Base-by-base conservation (phyloP, 2,113 vertebrate species). In the Micronycteris hirsuta region DNA sequence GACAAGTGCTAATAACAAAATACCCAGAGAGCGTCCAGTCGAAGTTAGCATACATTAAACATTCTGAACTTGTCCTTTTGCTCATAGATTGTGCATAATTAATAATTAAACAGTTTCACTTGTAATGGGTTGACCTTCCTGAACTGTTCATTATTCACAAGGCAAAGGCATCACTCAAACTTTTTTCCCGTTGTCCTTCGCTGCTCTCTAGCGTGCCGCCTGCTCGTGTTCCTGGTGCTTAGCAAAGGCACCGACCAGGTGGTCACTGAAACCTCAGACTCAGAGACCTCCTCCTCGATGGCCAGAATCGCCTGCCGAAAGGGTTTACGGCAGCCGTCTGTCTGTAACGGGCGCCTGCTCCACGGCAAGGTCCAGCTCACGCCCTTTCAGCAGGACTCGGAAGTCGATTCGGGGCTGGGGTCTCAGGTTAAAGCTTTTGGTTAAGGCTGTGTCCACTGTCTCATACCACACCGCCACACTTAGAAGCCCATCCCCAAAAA, bases 111-210 rank as follows among this genome's bases (percentile, higher is more conserved):
- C 98, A 98, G 98, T 97, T 99, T 98, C 98, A 90, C 92, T 99
- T 99, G 99, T 99, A 99, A 99, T 99, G 99, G 99, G 98, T 99
- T 99, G 99, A 99, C 99, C 99, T 98, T 98, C 98, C 97, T 99
- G 99, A 99, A 99, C 99, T 98, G 97, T 99, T 99, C 99, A 99
- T 99, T 99, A 99, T 98, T 99, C 99, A 99, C 98, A 97, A 98
- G 98, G 99, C 98, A 98, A 98, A 98, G 97, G 98, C 99, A 99
- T 99, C 99, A 99, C 98, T 99, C 99, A 99, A 98, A 99, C 98
- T 98, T 98, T 98, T 98, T 98, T 98, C 96, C 96, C 74, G 3
- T 97, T 98, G 98, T 98, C 99, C 99, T 99, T 99, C 97, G 58
- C 97, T 86, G 58, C 97, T 94, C 97, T 97, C 84, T 95, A 54